These are phyloP conservation scores for Thalassaphorura encarpata DNA, from an alignment of 1,140 invertebrate genomes.

Conservation along the genomic window DNA sequence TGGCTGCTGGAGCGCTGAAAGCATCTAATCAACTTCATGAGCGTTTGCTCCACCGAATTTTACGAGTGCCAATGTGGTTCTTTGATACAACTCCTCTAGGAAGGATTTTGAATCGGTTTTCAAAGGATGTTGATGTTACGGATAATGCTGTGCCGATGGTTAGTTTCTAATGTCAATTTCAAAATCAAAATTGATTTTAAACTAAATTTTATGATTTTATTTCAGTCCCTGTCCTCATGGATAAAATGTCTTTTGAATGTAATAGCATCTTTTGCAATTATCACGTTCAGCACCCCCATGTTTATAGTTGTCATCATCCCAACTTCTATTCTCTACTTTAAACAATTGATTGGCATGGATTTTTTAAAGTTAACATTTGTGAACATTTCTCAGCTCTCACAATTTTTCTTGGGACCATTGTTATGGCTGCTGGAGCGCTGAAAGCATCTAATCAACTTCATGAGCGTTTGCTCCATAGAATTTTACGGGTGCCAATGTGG, in stretches of 20 bases:
- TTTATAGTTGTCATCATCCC: slow-evolving; percentile 11
- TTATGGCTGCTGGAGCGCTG: background rate
- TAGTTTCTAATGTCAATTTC: background rate
- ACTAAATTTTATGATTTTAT: background rate
- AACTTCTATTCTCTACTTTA: background rate
- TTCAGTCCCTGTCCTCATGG: slow-evolving; percentile 1
- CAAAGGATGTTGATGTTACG: slow-evolving; percentile 8
- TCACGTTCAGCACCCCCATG: background rate
- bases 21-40: background rate
- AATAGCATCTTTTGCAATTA: background rate
- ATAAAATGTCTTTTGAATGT: slow-evolving; percentile 4
- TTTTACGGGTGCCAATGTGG: background rate
- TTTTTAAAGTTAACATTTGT: background rate
- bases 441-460: background rate
- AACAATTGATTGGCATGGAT: background rate
- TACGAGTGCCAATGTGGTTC: background rate
- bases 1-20: background rate
- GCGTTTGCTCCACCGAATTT: background rate
- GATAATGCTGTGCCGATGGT: slow-evolving; percentile 9
- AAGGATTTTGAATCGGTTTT: slow-evolving; percentile 6
- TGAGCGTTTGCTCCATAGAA: background rate
- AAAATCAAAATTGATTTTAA: background rate
- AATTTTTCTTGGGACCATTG: background rate
- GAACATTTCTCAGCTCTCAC: background rate
- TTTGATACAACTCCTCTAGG: slow-evolving; percentile 7